phyloP scores from a whole-genome alignment of 2,888 invertebrate genomes.

The Drosophila pseudotalamancana region DNA sequence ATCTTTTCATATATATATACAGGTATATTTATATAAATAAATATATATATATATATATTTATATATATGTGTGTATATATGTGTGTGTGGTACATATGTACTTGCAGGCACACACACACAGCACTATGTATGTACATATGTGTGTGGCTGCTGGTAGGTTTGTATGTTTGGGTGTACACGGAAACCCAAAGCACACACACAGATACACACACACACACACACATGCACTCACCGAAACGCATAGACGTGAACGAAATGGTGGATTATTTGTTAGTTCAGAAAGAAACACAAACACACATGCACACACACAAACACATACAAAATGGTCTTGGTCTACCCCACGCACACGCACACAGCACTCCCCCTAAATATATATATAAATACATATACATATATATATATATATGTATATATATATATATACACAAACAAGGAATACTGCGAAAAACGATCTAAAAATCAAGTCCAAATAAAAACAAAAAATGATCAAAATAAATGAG shows the following conservation, averaged over 20 bases:
- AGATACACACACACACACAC: slow-evolving; percentile 10
- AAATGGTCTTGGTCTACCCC: slow-evolving; percentile 40
- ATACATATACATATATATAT: neutral
- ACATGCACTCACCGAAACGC: slow-evolving; percentile 6
- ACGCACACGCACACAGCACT: neutral
- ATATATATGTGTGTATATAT: neutral
- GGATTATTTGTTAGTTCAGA: slow-evolving; percentile 8
- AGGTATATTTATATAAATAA: too few species aligned
- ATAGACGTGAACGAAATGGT: slow-evolving; percentile 18
- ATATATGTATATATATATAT: neutral
- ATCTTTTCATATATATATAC: slow-evolving; percentile 8
- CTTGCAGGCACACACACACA: neutral
- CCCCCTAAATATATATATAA: neutral
- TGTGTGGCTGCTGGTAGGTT: neutral
- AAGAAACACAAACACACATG: slow-evolving; percentile 6
- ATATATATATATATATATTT: neutral
- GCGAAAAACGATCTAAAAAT: neutral
- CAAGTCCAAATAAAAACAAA: neutral
- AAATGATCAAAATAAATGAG: neutral
- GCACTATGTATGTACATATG: neutral
- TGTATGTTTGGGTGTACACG: neutral
- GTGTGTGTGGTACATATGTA: neutral
- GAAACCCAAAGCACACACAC: slow-evolving; percentile 7
- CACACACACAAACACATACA: slow-evolving; percentile 11
- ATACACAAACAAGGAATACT: neutral